Evolutionary conservation across 2,797 vertebrate species (phyloP).

Genomic region (Pterois miles): DNA sequence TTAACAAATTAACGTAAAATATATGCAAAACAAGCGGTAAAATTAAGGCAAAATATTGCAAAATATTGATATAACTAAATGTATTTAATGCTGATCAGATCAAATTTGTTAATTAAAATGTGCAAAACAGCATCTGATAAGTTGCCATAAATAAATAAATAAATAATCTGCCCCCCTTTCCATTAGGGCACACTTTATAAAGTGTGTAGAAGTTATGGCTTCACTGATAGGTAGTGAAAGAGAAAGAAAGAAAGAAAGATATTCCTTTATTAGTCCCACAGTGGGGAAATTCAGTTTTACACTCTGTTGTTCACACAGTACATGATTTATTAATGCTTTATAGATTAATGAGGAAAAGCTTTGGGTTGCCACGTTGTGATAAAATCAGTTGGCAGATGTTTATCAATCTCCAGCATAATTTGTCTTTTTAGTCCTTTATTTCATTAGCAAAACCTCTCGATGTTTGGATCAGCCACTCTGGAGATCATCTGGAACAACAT

Average conservation of each 20-base stretch:
- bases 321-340: background rate
- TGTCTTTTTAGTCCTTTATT: background rate
- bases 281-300: too few relatives aligned
- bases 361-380: background rate
- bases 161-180: background rate
- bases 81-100: background rate
- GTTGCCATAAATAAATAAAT: background rate
- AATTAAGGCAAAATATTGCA: background rate
- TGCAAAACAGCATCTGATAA: background rate
- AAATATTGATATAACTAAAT: background rate
- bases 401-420: background rate
- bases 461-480: background rate
- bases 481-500: background rate
- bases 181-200: background rate
- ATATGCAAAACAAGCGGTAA: background rate
- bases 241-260: too few relatives aligned
- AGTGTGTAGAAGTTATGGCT: background rate
- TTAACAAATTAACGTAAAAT: too few relatives aligned
- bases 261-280: too few relatives aligned
- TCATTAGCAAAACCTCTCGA: background rate
- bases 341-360: background rate
- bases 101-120: background rate
- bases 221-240: background rate
- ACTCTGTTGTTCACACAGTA: too few relatives aligned
- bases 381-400: background rate